These are phyloP conservation scores for Folsomia manolachei DNA, from an alignment of 2,888 invertebrate genomes.

Conservation along the genomic window DNA sequence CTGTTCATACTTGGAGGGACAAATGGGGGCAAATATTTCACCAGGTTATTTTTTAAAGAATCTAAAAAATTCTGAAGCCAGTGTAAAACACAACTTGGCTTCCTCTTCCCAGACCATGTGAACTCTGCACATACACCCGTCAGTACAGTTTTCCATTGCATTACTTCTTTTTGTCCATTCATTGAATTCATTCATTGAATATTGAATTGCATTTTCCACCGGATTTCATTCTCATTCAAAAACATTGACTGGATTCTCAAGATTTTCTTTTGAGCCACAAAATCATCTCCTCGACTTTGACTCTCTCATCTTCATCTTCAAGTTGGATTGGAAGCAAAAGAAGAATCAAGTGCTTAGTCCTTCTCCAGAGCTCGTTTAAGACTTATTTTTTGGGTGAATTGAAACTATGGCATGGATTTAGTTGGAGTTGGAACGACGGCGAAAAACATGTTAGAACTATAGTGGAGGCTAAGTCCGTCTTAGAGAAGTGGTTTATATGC, in stretches of 20 bases:
- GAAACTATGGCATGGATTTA: no score
- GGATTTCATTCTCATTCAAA: conserved; percentile 27
- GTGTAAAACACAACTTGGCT: no score
- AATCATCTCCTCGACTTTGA: conserved; percentile 22
- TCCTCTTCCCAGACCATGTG: no score
- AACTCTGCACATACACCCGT: no score
- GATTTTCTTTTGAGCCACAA: conserved; percentile 17
- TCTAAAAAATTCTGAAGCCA: no score
- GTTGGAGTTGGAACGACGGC: no score
- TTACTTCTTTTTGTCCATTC: conserved; percentile 7
- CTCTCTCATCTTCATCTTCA: conserved; percentile 23
- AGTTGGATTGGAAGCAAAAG: not conserved
- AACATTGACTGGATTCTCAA: conserved; percentile 30
- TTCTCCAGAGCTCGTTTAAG: not conserved
- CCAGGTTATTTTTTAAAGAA: not conserved
- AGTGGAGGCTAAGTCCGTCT: not conserved
- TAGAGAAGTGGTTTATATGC: conserved; percentile 2
- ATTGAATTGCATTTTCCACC: conserved; percentile 27
- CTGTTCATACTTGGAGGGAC: not conserved
- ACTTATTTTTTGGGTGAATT: not conserved
- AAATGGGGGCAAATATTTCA: not conserved
- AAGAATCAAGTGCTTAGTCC: not conserved
- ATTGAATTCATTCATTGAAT: no score
- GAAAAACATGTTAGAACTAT: no score
- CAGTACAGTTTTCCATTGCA: not conserved